phyloP scores from a whole-genome alignment of 2,113 vertebrate species.

The Erinaceus europaeus region DNA sequence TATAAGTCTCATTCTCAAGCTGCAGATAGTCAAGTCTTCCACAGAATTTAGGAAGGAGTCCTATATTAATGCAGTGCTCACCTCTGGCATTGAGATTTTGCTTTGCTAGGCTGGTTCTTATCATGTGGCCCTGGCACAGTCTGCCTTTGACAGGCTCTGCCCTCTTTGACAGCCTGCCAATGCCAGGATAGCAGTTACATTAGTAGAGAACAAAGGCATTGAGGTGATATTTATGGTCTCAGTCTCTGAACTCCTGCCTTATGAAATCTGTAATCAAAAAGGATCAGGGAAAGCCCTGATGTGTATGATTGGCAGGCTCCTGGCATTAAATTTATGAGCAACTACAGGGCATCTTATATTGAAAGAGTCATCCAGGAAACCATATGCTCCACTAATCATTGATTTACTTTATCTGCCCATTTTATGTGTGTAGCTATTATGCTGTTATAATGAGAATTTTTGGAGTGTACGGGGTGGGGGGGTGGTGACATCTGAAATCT shows the following conservation, averaged over 20 bases:
- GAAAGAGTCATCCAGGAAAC: constrained; percentile 32
- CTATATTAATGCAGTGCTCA: not conserved
- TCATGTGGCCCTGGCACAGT: not conserved
- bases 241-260: constrained; percentile 13
- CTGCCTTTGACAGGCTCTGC: not conserved
- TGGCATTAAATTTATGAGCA: constrained; percentile 48
- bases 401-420: not conserved
- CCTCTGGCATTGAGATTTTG: not conserved
- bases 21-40: constrained; percentile 8
- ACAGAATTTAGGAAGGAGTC: constrained; percentile 1
- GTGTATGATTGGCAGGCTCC: constrained; percentile 37
- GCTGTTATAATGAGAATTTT: not conserved
- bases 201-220: constrained; percentile 31
- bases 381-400: not conserved
- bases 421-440: not conserved
- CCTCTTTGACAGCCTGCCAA: not conserved
- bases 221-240: not conserved
- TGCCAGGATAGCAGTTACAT: not conserved
- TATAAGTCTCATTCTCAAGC: constrained; percentile 27
- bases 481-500: not conserved
- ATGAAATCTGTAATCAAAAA: constrained; percentile 35
- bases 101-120: constrained; percentile 9
- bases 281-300: constrained; percentile 13
- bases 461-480: too few species aligned
- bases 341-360: not conserved